These are phyloP conservation scores for Drosophila affinis DNA, from an alignment of 2,888 invertebrate genomes.

Conservation along the genomic window DNA sequence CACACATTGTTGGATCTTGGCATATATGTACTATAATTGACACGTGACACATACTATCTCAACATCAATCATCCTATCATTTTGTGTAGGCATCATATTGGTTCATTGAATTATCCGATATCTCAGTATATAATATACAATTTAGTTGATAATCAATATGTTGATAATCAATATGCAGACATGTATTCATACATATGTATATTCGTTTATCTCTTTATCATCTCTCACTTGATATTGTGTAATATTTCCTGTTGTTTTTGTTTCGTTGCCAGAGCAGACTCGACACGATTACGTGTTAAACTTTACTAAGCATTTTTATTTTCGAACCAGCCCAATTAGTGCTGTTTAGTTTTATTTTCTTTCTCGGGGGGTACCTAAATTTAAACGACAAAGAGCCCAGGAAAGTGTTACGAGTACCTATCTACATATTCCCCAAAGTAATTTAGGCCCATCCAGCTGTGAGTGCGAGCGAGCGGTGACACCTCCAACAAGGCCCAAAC, in stretches of 20 bases:
- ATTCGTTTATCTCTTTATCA: conserved; percentile 36
- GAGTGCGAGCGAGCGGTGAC: background rate
- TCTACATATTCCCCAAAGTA: conserved; percentile 14
- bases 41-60: background rate
- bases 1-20: background rate
- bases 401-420: conserved; percentile 29
- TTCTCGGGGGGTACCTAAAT: conserved; percentile 17
- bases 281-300: conserved; percentile 10
- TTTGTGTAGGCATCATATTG: background rate
- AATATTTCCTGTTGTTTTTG: conserved; percentile 15
- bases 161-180: background rate
- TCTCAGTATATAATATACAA: background rate
- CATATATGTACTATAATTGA: background rate
- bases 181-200: background rate
- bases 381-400: conserved; percentile 25
- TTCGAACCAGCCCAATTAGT: conserved; percentile 32
- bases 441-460: background rate
- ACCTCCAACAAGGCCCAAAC: background rate
- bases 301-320: conserved; percentile 32
- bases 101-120: conserved; percentile 3
- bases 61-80: background rate
- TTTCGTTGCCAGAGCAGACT: background rate
- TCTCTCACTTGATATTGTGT: conserved; percentile 42
- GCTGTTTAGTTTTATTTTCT: conserved; percentile 17
- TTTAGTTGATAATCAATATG: conserved; percentile 16